Base-by-base conservation (phyloP, 2,113 vertebrate species). In the Oxyruncus cristatus region DNA sequence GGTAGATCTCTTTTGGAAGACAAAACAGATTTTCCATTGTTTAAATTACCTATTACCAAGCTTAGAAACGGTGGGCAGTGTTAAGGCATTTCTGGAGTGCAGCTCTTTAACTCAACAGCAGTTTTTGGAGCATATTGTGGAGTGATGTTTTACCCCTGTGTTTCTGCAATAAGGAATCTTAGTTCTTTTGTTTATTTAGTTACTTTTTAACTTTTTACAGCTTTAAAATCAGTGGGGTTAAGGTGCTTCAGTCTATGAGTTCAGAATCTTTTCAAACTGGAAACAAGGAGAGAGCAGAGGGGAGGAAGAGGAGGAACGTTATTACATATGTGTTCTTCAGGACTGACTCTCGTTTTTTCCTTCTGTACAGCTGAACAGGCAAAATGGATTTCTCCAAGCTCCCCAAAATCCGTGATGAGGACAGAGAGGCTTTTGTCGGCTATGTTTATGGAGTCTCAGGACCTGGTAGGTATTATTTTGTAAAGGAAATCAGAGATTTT, bases 351-450 rank as follows among this genome's bases (percentile, higher is more conserved):
- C 30, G 13, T 35, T 87, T 66, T 55, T 65, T 76, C 74, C 59
- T 77, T 95, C 88, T 95, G 41, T 71, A 50, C 76, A 98, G 94
- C 58, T 97, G 97, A 98, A 93, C 72, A 87, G 91, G 74, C 76
- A 98, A 97, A 97, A 99, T 99, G 99, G 98, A 99, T 97, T 98
- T 99, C 89, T 99, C 99, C 89, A 99, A 99, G 97, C 98, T 99
- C 95, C 98, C 99, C 39, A 99, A 99, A 98, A 99, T 99, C 92
- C 98, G 97, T 55, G 98, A 99, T 97, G 99, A 99, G 97, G 99
- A 99, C 26, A 96, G 96, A 90, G 99, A 99, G 97, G 98, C 98
- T 94, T 93, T 98, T 65, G 99, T 99, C 97, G 99, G 99, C 97
- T 99, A 98, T 50, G 99, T 99, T 49, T 98, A 99, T 88, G 99